Percentiles rank a stretch among this genome's conserved stretches.
Evolutionary conservation across 2,113 vertebrate genomes (phyloP).

Genomic region (Parus major): DNA sequence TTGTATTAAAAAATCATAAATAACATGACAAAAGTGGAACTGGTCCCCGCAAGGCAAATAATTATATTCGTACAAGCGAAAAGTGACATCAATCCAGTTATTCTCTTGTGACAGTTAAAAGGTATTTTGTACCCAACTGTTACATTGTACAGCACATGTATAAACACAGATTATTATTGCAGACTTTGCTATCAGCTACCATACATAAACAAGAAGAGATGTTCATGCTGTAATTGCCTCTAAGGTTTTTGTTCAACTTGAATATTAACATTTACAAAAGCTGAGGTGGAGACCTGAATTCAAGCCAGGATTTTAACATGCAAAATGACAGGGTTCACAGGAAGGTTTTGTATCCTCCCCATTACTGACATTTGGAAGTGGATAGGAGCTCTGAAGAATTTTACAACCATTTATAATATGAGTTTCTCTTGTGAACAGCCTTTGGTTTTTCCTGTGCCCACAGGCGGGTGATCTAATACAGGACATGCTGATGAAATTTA

Average conservation of each 20-base stretch:
- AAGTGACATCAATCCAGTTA: constrained; percentile 25
- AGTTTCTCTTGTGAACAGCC: neutral
- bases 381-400: neutral
- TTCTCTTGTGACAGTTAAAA: constrained; percentile 32
- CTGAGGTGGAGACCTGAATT: constrained; percentile 6
- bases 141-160: neutral
- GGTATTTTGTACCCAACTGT: neutral
- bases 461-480: neutral
- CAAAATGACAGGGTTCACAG: neutral
- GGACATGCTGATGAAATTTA: neutral
- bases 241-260: constrained; percentile 30
- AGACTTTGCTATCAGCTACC: constrained; percentile 56
- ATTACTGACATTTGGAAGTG: neutral
- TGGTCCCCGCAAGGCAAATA: constrained; percentile 52
- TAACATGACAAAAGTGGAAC: constrained; percentile 5
- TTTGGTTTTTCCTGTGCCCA: neutral
- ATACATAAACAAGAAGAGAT: constrained; percentile 55
- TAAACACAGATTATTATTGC: constrained; percentile 46
- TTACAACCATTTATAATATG: neutral
- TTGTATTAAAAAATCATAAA: constrained; percentile 54
- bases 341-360: neutral
- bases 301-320: neutral
- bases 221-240: constrained; percentile 48
- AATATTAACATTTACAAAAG: constrained; percentile 43
- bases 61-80: neutral